Evolutionary conservation across 2,888 invertebrate species (phyloP).

Genomic region (Nephrotoma guestfalica): DNA sequence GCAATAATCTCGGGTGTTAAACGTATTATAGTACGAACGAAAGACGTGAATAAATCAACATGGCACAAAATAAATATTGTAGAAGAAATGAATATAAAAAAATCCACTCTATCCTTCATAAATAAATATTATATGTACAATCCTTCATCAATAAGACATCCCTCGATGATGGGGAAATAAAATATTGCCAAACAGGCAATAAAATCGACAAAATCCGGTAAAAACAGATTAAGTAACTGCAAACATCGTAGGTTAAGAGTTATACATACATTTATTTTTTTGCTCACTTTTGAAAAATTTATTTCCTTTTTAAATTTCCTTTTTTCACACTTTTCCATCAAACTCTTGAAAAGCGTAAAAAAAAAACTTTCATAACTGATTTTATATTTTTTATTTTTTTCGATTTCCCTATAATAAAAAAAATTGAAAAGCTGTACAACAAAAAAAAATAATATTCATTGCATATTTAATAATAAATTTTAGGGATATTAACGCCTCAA

Average conservation of each 20-base stretch:
- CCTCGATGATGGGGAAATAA: neutral
- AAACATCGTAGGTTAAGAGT: neutral
- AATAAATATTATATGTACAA: neutral
- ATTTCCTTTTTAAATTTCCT: conserved; percentile 3
- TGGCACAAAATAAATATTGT: neutral
- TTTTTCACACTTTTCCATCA: neutral
- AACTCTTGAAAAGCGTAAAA: neutral
- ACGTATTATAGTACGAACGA: neutral
- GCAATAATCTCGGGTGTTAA: neutral
- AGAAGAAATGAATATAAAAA: neutral
- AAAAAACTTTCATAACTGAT: neutral
- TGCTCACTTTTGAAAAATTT: neutral
- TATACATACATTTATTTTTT: neutral
- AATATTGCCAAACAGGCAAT: neutral
- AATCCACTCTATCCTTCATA: neutral
- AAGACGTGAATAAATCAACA: neutral
- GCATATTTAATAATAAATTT: conserved; percentile 4
- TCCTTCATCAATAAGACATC: neutral
- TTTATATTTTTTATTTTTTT: neutral
- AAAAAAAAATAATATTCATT: neutral
- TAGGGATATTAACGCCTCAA: conserved; percentile 3
- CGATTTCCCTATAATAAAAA: neutral
- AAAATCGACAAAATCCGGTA: neutral
- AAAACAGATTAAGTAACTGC: neutral
- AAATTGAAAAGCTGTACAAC: neutral